Evolutionary conservation across 1,140 invertebrate species (phyloP).

Genomic region (Conus betulinus): DNA sequence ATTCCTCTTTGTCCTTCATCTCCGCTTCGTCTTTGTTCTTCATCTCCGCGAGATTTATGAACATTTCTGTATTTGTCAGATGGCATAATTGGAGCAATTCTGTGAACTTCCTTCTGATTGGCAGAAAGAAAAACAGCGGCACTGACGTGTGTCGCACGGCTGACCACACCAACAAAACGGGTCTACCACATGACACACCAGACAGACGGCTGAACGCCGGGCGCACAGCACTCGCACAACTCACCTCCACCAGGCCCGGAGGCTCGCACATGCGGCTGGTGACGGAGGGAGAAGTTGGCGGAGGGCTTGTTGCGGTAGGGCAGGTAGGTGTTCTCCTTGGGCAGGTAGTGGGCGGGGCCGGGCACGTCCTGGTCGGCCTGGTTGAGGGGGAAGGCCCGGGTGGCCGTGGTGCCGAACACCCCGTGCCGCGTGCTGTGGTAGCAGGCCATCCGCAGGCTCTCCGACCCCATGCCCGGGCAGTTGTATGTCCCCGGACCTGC

Average conservation of each 20-base stretch:
- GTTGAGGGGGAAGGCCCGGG: conserved; percentile 51
- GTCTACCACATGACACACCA: too few species aligned
- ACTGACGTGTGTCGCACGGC: too few species aligned
- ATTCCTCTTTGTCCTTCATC: too few species aligned
- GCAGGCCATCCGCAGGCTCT: conserved; percentile 72
- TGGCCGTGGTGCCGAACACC: conserved; percentile 70
- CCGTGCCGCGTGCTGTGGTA: conserved; percentile 65
- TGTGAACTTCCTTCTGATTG: too few species aligned
- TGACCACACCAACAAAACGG: too few species aligned
- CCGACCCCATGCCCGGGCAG: conserved; percentile 71
- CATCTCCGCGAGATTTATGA: too few species aligned
- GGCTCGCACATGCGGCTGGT: conserved; percentile 58
- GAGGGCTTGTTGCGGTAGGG: conserved; percentile 55
- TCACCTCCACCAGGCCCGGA: neutral
- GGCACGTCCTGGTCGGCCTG: conserved; percentile 63
- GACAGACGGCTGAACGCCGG: too few species aligned
- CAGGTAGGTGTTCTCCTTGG: conserved; percentile 59
- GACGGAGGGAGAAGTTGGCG: conserved; percentile 68
- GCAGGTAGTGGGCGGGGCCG: conserved; percentile 66
- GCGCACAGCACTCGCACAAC: neutral
- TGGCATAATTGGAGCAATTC: too few species aligned
- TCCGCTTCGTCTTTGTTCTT: too few species aligned
- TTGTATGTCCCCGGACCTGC: conserved; percentile 74
- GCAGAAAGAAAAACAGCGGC: too few species aligned
- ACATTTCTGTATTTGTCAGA: too few species aligned